Percentiles rank a stretch among this genome's conserved stretches.
Conservation (phyloP, 2,888 invertebrate species). For the Conistra vaccinii region DNA sequence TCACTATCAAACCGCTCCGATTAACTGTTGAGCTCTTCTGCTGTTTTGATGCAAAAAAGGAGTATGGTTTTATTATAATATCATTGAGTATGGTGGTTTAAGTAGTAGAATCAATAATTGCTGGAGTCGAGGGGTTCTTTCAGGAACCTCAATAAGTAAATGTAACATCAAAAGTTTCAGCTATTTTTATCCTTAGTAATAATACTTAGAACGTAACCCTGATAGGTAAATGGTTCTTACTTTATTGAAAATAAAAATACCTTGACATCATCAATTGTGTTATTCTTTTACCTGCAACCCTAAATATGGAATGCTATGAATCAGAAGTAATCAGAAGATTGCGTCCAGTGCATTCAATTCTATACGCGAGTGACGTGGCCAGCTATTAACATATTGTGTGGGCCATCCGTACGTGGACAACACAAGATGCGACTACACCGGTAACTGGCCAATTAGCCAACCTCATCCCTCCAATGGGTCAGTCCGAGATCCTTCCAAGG, state of each 20-base stretch:
- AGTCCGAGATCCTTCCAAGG: conserved; percentile 82
- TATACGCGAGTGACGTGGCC: conserved; percentile 31
- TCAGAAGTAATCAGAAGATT: conserved; percentile 40
- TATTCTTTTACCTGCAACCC: conserved; percentile 21
- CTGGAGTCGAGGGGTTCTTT: not conserved
- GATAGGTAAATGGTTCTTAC: not conserved
- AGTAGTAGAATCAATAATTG: not conserved
- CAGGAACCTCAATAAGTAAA: not conserved
- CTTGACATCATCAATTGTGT: not conserved
- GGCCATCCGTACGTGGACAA: conserved; percentile 49
- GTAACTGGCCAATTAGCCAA: conserved; percentile 82
- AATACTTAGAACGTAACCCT: not conserved
- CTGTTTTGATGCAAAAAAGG: not conserved
- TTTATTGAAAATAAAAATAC: not conserved
- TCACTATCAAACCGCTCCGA: not conserved
- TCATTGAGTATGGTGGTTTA: too few relatives aligned
- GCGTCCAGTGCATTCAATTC: conserved; percentile 46
- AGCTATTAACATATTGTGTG: conserved; percentile 57
- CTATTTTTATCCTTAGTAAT: not conserved
- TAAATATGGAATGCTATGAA: conserved; percentile 39
- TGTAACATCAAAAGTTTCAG: not conserved
- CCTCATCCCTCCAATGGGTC: conserved; percentile 82
- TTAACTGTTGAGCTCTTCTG: not conserved
- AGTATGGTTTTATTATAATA: too few relatives aligned
- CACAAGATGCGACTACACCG: conserved; percentile 71